Conservation (phyloP, 1,140 invertebrate genomes). For the Drosophila leontia region DNA sequence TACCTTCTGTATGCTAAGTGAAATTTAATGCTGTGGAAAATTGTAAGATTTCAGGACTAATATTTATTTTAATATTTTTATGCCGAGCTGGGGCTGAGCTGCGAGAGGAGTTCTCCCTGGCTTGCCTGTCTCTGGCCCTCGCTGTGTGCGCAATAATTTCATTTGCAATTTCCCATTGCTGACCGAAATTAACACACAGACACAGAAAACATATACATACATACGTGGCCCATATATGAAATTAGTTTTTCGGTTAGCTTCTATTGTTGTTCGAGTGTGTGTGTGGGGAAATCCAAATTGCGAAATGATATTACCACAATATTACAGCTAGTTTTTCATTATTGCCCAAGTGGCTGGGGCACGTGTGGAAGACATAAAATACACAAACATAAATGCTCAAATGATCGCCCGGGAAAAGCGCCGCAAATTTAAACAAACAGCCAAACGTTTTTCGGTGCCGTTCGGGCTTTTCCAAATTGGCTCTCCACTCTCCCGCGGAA, state of each 20-base stretch:
- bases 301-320: conserved; percentile 74
- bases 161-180: conserved; percentile 60
- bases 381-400: conserved; percentile 53
- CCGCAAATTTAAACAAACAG: conserved; percentile 55
- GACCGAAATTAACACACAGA: conserved; percentile 37
- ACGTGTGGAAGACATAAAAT: conserved; percentile 60
- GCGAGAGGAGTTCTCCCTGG: not conserved
- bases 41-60: conserved; percentile 67
- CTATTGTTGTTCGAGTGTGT: conserved; percentile 35
- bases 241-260: conserved; percentile 59
- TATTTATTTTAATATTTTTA: conserved; percentile 69
- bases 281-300: conserved; percentile 63
- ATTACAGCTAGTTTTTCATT: conserved; percentile 66
- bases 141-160: conserved; percentile 57
- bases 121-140: not conserved
- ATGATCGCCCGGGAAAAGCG: conserved; percentile 37
- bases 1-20: conserved; percentile 65
- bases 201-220: conserved; percentile 12
- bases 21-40: conserved; percentile 77
- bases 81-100: conserved; percentile 15
- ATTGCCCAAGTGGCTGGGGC: conserved; percentile 27
- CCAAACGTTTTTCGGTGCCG: conserved; percentile 1
- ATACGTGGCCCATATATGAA: conserved; percentile 23
- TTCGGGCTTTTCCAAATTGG: conserved; percentile 12
- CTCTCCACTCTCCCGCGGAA: not conserved